These are phyloP conservation scores for Tetranychus truncatus DNA, from an alignment of 2,888 invertebrate genomes.

Conservation along the genomic window DNA sequence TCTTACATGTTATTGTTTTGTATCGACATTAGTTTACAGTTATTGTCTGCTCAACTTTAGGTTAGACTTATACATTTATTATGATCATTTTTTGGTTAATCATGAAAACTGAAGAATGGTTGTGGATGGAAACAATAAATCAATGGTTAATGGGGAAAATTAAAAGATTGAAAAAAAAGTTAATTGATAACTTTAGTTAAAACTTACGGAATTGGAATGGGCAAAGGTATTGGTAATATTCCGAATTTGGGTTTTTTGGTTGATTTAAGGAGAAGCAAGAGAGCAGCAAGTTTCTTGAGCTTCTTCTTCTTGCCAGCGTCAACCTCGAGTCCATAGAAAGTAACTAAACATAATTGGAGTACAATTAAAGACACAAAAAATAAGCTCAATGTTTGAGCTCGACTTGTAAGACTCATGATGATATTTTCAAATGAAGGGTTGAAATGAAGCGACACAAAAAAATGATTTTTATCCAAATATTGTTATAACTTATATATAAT, in stretches of 20 bases:
- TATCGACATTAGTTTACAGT: too few species aligned
- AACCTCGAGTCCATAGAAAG: conserved; percentile 1
- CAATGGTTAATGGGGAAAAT: background rate
- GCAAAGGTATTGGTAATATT: conserved; percentile 10
- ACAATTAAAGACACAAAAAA: conserved; percentile 2
- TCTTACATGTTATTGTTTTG: too few species aligned
- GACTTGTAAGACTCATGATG: background rate
- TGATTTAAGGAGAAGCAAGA: background rate
- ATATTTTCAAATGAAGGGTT: background rate
- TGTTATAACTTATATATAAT: too few species aligned
- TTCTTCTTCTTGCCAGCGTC: conserved; percentile 6
- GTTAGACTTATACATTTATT: too few species aligned
- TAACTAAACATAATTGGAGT: background rate
- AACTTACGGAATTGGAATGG: conserved; percentile 8
- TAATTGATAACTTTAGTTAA: background rate
- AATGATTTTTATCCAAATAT: too few species aligned
- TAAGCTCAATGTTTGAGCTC: background rate
- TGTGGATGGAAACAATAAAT: background rate
- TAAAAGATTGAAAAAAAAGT: background rate
- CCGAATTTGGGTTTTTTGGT: conserved; percentile 8
- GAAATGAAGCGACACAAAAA: background rate
- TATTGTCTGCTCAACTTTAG: too few species aligned
- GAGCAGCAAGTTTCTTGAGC: conserved; percentile 2
- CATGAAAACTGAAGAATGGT: too few species aligned
- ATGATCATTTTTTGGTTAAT: too few species aligned